A percentile compares a stretch with the other conserved stretches of the same genome.
Conservation (phyloP, 2,888 invertebrate species). For the Rhagium mordax region DNA sequence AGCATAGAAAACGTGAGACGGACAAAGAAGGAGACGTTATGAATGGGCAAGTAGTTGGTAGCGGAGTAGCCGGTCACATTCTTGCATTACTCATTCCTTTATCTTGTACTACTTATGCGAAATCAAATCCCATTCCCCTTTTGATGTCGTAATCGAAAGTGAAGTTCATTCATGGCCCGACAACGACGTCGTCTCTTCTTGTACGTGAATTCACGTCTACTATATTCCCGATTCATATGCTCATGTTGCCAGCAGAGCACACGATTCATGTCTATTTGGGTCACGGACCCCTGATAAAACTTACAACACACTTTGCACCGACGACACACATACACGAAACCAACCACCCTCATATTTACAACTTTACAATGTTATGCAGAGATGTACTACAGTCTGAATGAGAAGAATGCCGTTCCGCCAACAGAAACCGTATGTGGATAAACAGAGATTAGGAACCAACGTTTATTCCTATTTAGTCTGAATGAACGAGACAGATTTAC, state of each 20-base stretch:
- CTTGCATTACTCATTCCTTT: conserved; percentile 54
- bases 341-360: conserved; percentile 2
- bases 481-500: too few relatives aligned
- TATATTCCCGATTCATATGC: conserved; percentile 51
- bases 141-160: conserved; percentile 58
- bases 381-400: neutral
- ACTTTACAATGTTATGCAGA: conserved; percentile 6
- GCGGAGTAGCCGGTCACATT: conserved; percentile 47
- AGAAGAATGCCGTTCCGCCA: conserved; percentile 1
- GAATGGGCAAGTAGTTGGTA: conserved; percentile 53
- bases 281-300: conserved; percentile 60
- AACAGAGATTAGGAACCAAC: neutral
- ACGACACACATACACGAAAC: conserved; percentile 46
- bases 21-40: conserved; percentile 50
- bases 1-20: conserved; percentile 25
- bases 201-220: conserved; percentile 50
- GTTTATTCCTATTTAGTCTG: neutral
- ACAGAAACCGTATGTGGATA: conserved; percentile 1
- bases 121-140: conserved; percentile 59
- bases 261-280: conserved; percentile 58
- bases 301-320: conserved; percentile 49
- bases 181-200: conserved; percentile 48
- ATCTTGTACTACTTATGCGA: conserved; percentile 58
- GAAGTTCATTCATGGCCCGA: conserved; percentile 57
- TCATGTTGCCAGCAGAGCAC: conserved; percentile 41